Conservation (phyloP, 2,113 vertebrate genomes). For the rat (Rattus norvegicus) region DNA sequence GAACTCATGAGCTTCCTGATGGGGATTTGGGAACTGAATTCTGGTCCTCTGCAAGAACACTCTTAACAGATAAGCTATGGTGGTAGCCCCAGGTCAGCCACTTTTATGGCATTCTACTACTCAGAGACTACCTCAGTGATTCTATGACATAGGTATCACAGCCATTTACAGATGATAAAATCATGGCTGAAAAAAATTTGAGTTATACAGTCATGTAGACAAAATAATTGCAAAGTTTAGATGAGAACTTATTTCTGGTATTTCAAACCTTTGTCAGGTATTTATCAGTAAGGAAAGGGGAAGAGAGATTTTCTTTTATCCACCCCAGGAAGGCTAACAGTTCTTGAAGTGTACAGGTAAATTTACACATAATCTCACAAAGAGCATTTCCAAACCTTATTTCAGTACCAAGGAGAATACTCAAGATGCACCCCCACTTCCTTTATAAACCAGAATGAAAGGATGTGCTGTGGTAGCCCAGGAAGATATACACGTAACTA, state of each 20-base stretch:
- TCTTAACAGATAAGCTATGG: background rate
- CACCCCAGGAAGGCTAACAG: background rate
- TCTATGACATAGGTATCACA: background rate
- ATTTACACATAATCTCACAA: background rate
- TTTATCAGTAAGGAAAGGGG: background rate
- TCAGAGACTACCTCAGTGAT: background rate
- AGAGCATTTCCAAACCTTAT: background rate
- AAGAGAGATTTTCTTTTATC: background rate
- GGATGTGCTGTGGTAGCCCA: background rate
- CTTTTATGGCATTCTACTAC: background rate
- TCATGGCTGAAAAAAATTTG: background rate
- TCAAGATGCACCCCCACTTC: background rate
- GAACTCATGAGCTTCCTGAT: background rate
- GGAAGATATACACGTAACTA: background rate
- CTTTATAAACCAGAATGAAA: background rate
- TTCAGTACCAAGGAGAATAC: background rate
- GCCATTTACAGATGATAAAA: constrained; percentile 8
- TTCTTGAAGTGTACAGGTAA: background rate
- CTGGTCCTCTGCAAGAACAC: background rate
- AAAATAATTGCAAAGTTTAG: background rate
- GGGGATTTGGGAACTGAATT: background rate
- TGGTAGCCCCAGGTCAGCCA: background rate
- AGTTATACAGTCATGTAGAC: background rate
- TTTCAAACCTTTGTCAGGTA: background rate
- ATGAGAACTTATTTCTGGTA: background rate